Evolutionary conservation across 2,113 vertebrate species (phyloP).

Genomic region (Coracopsis vasa): DNA sequence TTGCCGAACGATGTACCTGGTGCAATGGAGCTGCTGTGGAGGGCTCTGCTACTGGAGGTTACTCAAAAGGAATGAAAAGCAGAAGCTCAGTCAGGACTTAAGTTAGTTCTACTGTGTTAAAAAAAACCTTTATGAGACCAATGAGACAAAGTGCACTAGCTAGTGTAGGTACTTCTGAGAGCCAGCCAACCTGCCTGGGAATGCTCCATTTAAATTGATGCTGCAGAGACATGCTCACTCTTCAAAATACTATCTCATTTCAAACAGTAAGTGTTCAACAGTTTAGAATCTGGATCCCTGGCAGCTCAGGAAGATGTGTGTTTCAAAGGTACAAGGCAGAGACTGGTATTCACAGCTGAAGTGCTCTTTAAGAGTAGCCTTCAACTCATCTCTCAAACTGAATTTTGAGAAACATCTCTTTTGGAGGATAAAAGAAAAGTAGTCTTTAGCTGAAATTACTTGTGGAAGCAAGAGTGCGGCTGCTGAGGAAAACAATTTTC

Average conservation of each 20-base stretch:
- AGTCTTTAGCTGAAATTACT: background rate
- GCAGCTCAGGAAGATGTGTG: background rate
- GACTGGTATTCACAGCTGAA: background rate
- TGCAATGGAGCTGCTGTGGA: background rate
- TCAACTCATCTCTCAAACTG: background rate
- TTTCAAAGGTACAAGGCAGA: background rate
- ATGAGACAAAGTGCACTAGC: background rate
- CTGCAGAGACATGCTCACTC: background rate
- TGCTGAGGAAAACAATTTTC: background rate
- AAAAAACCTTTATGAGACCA: background rate
- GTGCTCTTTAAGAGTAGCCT: background rate
- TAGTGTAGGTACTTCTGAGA: background rate
- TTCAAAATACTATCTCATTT: background rate
- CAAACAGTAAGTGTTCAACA: background rate
- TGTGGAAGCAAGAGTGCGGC: background rate
- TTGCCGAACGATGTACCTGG: background rate
- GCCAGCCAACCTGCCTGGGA: background rate
- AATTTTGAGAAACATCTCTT: background rate
- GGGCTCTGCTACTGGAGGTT: background rate
- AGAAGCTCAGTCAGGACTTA: background rate
- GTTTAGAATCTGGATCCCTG: background rate
- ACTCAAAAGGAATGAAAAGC: background rate
- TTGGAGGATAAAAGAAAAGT: background rate
- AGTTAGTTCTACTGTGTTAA: background rate
- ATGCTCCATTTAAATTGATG: background rate